These are phyloP conservation scores for Syngnathus acus DNA, from an alignment of 2,797 vertebrate genomes.

Conservation along the genomic window DNA sequence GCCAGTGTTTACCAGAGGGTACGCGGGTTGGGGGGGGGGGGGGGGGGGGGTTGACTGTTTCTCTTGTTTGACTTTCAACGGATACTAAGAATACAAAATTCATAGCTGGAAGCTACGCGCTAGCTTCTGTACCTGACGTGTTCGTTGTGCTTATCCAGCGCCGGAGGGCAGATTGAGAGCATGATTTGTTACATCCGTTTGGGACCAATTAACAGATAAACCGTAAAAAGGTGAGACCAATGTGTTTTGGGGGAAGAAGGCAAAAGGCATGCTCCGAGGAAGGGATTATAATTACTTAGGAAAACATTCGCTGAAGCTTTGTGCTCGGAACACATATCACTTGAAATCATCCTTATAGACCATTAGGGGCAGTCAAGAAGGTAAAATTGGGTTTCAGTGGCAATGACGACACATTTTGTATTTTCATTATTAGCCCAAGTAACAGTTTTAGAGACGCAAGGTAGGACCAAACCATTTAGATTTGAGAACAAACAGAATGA, in stretches of 20 bases:
- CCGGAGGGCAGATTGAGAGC: conserved; percentile 34
- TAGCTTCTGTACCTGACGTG: conserved; percentile 21
- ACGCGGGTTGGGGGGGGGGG: not conserved
- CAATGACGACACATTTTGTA: too few species aligned
- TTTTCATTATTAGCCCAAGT: too few species aligned
- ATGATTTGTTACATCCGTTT: conserved; percentile 21
- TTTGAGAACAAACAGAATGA: too few species aligned
- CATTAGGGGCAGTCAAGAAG: not conserved
- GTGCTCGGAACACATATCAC: not conserved
- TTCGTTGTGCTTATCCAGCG: conserved; percentile 17
- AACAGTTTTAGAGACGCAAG: too few species aligned
- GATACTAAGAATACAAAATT: conserved; percentile 29
- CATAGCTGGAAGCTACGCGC: conserved; percentile 12
- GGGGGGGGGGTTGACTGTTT: not conserved
- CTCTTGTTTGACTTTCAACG: conserved; percentile 23
- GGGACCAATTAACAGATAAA: conserved; percentile 43
- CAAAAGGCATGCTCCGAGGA: conserved; percentile 12
- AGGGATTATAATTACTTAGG: conserved; percentile 10
- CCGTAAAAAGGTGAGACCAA: conserved; percentile 6
- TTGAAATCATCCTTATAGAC: not conserved
- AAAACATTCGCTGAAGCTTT: not conserved
- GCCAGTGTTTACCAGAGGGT: conserved; percentile 45
- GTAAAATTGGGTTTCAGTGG: not conserved
- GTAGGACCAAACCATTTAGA: too few species aligned
- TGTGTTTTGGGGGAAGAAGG: conserved; percentile 19